Percentiles rank a stretch among this genome's conserved stretches.
phyloP scores from a whole-genome alignment of 2,113 vertebrate species.

The Passerina amoena region DNA sequence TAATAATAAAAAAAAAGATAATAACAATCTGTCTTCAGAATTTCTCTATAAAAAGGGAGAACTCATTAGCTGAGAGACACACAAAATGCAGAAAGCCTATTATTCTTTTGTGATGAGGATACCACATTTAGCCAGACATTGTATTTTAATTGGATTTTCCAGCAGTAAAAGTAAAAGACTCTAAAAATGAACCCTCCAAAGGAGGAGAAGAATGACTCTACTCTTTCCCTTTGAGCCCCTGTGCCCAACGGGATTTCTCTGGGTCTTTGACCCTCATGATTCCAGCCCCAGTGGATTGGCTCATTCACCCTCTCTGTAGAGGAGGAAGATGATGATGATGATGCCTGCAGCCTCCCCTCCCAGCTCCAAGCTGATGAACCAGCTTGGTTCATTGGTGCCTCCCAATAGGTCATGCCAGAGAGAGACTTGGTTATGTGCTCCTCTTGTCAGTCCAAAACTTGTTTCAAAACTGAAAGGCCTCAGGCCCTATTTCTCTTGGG shows the following conservation, averaged over 20 bases:
- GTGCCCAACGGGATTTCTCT: fast-evolving
- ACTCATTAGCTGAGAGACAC: slow-evolving; percentile 6
- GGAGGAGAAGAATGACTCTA: not conserved
- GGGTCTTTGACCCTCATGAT: not conserved
- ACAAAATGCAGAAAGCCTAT: not conserved
- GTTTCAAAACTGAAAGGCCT: not conserved
- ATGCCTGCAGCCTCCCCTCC: not conserved
- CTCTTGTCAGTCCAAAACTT: not conserved
- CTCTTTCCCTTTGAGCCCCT: not conserved
- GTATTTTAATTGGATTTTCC: slow-evolving; percentile 41
- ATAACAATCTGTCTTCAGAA: slow-evolving; percentile 7
- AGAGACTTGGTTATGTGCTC: not conserved
- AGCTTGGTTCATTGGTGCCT: no score
- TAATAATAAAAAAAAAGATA: not conserved
- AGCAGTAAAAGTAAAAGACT: not conserved
- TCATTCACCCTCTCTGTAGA: not conserved
- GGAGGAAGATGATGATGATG: not conserved
- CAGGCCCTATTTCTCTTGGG: not conserved
- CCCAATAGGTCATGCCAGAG: not conserved
- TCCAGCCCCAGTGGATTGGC: not conserved
- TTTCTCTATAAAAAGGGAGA: not conserved
- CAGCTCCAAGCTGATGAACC: not conserved
- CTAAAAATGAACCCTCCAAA: not conserved
- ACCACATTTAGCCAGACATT: not conserved
- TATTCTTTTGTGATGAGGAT: not conserved